Base-by-base conservation (phyloP, 2,797 vertebrate genomes). In the Tympanoctomys barrerae region DNA sequence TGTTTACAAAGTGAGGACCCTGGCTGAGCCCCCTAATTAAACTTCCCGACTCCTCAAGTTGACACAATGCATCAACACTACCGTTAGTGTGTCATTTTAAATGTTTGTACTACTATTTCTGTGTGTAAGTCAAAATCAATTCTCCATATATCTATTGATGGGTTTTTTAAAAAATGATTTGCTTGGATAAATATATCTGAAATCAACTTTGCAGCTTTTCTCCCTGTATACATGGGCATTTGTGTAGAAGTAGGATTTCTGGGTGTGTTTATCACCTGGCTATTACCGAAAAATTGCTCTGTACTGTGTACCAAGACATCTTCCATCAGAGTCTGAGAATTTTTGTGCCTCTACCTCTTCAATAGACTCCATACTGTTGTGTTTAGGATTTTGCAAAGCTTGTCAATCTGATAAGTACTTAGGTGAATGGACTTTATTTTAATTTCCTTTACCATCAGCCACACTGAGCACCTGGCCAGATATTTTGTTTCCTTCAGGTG, bases 171-270 rank as follows among this genome's bases (percentile, higher is more conserved):
- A 39, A 39, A 39, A 39, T 36, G 24, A 82, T 94, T 84, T 54
- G 7, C 0, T 73, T 57, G 7, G 86, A 42, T 77, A 83, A 94
- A 82, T 8, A 86, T 5, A 75, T 71, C 57, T 75, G n/a, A 94
- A 78, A 84, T 85, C 21, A 94, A 16, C 19, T 89, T 94, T 82
- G 31, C 46, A 70, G 52, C 54, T 14, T 84, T 94, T 75, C 89
- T 95, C 24, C 46, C 36, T 64, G 26, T 70, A 19, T 62, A 33
- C 2, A 2, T 85, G n/a, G 78, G 19, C 5, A 46, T 62, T 14
- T 85, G 71, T 79, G 19, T 91, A 82, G 33, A 86, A 87, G 36
- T 19, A 79, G 21, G 62, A 70, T 71, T 93, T 96, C 52, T 83
- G n/a, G 14, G 28, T 54, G 54, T 70, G 7, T 81, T 86, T 73